Conservation (phyloP, 2,113 vertebrate species). For the Corydoras maculifer region DNA sequence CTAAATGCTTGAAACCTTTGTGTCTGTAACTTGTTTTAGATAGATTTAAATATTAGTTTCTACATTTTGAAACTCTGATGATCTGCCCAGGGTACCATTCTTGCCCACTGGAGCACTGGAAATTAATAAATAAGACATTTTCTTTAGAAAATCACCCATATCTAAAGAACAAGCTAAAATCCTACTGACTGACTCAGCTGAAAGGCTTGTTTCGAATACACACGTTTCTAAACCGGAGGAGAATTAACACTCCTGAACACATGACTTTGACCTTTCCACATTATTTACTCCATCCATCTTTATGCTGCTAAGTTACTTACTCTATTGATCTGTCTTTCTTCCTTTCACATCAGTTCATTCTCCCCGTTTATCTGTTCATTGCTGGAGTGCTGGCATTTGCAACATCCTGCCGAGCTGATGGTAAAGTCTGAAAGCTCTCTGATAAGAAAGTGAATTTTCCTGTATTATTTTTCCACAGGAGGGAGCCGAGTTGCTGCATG, state of each 20-base stretch:
- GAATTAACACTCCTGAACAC: constrained; percentile 2
- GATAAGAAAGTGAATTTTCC: constrained; percentile 2
- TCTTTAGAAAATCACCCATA: too few species aligned
- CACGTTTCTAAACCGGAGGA: neutral
- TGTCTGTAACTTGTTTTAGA: too few species aligned
- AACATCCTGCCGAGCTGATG: constrained; percentile 22
- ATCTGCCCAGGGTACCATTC: too few species aligned
- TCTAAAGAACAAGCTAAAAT: too few species aligned
- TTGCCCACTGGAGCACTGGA: too few species aligned
- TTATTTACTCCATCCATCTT: constrained; percentile 16
- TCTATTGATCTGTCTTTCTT: constrained; percentile 23
- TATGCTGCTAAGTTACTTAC: constrained; percentile 7
- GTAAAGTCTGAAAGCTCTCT: constrained; percentile 9
- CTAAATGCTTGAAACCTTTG: too few species aligned
- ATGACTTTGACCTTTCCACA: constrained; percentile 44
- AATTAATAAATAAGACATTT: too few species aligned
- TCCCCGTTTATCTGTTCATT: constrained; percentile 8
- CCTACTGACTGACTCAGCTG: too few species aligned
- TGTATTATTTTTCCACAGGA: neutral
- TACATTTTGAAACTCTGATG: too few species aligned
- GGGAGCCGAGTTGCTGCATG: neutral
- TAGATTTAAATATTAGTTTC: too few species aligned
- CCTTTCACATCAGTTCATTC: neutral
- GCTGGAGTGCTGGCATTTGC: constrained; percentile 19
- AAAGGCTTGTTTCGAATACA: too few species aligned